Evolutionary conservation across 2,888 invertebrate species (phyloP), one percentile per base, ranked within the genome.

Genomic region (Eristalinus sepulchralis): DNA sequence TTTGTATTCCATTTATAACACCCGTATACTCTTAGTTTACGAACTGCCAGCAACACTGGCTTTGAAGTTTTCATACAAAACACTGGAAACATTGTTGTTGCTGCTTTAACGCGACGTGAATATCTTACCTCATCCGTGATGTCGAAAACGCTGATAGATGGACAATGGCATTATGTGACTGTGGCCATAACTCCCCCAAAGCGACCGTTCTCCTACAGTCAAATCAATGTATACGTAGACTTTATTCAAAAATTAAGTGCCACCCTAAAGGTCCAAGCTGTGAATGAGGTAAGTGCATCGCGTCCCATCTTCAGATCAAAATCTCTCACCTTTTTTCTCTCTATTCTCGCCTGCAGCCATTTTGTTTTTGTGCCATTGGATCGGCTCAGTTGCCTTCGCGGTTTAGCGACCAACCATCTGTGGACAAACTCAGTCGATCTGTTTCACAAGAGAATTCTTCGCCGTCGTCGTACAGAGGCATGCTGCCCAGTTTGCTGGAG

Each of bases 31-130:
- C n/a, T n/a, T n/a, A 94, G 94, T 83, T 91, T 95, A 80, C 91
- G 93, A 39, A 94, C 94, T 2, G 91, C 90, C 83, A 91, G 92
- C 79, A 94, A 94, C 3, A 92, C 92, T 36, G 95, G 95, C 1
- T 94, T 95, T 88, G 95, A 95, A 90, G 93, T 94, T 2, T 95
- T 95, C 89, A 92, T 95, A 59, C 94, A 94, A 60, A 91, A 93
- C 55, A 93, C 93, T 88, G 94, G 94, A 33, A 93, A 93, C 77
- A 91, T 95, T 34, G 93, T 94, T 3, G 93, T 95, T 17, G 94
- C 94, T 10, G 93, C 94, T 1, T 90, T 93, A 34, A 94, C 93
- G 27, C 94, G 94, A 88, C 94, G 94, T 68, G 95, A 95, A 89
- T 94, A 94, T 89, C 91, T 94, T 9, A 93, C 94, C 31, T 93